phyloP scores from a whole-genome alignment of 2,113 vertebrate species.

The Eurystomus gularis region DNA sequence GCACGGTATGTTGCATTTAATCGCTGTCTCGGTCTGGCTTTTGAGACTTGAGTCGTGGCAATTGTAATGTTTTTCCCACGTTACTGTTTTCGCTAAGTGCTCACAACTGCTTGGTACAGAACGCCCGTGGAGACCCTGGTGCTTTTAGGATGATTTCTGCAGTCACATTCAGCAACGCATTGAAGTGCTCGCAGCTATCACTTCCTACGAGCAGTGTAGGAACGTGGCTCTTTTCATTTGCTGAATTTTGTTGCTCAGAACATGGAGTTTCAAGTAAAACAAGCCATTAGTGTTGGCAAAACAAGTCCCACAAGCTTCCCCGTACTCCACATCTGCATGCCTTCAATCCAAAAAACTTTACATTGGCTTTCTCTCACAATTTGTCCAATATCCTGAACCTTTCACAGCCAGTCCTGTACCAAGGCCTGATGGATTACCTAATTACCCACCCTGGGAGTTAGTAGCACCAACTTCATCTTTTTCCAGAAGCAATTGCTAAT shows the following conservation, averaged over 20 bases:
- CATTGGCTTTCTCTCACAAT: neutral
- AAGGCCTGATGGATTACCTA: neutral
- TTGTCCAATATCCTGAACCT: neutral
- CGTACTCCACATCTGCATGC: neutral
- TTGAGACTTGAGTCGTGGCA: neutral
- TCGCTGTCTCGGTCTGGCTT: neutral
- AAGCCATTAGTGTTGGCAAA: neutral
- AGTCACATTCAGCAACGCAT: neutral
- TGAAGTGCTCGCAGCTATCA: neutral
- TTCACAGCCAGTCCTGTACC: neutral
- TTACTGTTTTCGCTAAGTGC: neutral
- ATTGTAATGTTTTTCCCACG: accelerated
- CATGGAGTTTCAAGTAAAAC: neutral
- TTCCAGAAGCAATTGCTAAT: neutral
- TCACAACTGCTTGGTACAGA: neutral
- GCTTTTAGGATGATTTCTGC: neutral
- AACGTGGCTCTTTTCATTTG: neutral
- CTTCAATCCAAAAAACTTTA: neutral
- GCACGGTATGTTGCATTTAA: constrained; percentile 76
- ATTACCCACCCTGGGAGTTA: neutral
- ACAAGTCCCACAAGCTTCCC: neutral
- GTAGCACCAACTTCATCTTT: neutral
- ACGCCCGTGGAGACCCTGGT: neutral
- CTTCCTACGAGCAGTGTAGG: neutral
- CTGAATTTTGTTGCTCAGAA: neutral